phyloP scores from a whole-genome alignment of 1,140 invertebrate species.

The Pseudomyrmex dendroicus region DNA sequence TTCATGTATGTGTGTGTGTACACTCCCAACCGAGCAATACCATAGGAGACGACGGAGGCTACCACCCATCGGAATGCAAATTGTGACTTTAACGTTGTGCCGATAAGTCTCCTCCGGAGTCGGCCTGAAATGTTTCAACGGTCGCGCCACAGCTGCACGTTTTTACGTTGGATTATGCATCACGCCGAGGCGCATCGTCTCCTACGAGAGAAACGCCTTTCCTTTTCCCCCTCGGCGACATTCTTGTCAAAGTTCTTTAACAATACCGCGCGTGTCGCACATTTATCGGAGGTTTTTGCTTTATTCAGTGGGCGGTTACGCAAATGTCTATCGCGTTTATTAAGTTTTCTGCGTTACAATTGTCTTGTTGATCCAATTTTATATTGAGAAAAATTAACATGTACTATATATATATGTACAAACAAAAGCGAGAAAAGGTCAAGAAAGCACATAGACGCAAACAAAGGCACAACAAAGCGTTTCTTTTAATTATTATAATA shows the following conservation, averaged over 20 bases:
- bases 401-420: too few species aligned
- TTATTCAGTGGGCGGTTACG: not conserved
- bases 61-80: constrained; percentile 69
- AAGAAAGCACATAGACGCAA: too few species aligned
- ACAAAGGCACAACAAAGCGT: too few species aligned
- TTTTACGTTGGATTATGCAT: constrained; percentile 57
- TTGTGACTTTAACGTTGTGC: constrained; percentile 57
- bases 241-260: constrained; percentile 42
- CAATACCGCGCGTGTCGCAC: not conserved
- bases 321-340: not conserved
- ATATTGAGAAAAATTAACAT: too few species aligned
- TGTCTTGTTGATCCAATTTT: too few species aligned
- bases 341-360: too few species aligned
- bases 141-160: constrained; percentile 45
- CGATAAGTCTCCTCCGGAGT: constrained; percentile 38
- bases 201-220: constrained; percentile 54
- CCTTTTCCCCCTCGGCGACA: constrained; percentile 45
- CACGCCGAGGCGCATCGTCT: constrained; percentile 47
- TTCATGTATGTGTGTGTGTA: constrained; percentile 34
- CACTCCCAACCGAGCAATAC: constrained; percentile 51
- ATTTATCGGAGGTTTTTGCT: constrained; percentile 13
- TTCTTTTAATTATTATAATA: too few species aligned
- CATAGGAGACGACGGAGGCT: constrained; percentile 46
- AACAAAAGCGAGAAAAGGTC: too few species aligned
- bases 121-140: constrained; percentile 62